A percentile compares a stretch with the other conserved stretches of the same genome.
Conservation (phyloP, 1,140 invertebrate genomes). For the Ridgeia piscesae region DNA sequence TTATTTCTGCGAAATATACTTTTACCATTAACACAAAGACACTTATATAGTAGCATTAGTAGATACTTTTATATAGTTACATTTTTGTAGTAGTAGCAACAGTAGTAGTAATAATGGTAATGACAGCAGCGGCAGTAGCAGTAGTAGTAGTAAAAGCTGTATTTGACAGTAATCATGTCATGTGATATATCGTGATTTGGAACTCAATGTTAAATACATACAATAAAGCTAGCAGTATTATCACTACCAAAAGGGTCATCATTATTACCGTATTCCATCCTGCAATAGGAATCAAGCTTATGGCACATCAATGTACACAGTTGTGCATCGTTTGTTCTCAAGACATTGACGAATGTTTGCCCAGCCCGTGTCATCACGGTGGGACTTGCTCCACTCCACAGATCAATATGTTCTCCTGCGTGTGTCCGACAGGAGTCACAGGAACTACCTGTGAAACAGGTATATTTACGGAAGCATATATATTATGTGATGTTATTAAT, state of each 20-base stretch:
- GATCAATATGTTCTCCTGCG: background rate
- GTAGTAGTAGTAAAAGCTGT: too few relatives aligned
- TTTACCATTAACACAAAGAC: background rate
- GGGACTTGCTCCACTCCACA: background rate
- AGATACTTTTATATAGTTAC: too few relatives aligned
- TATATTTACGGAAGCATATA: background rate
- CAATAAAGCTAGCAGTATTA: too few relatives aligned
- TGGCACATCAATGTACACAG: background rate
- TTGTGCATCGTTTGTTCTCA: background rate
- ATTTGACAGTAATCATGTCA: too few relatives aligned
- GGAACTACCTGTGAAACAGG: background rate
- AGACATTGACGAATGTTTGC: background rate
- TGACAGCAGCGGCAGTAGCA: too few relatives aligned
- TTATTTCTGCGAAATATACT: background rate
- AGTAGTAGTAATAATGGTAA: too few relatives aligned
- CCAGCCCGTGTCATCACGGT: background rate
- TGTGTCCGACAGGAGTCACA: background rate
- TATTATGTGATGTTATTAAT: too few relatives aligned
- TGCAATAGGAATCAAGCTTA: background rate
- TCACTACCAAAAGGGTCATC: background rate
- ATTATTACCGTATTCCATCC: background rate
- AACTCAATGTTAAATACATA: too few relatives aligned
- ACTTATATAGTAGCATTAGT: too few relatives aligned
- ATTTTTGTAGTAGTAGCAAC: too few relatives aligned
- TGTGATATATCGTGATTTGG: too few relatives aligned